phyloP scores from a whole-genome alignment of 2,113 vertebrate genomes.

The Numenius arquata region DNA sequence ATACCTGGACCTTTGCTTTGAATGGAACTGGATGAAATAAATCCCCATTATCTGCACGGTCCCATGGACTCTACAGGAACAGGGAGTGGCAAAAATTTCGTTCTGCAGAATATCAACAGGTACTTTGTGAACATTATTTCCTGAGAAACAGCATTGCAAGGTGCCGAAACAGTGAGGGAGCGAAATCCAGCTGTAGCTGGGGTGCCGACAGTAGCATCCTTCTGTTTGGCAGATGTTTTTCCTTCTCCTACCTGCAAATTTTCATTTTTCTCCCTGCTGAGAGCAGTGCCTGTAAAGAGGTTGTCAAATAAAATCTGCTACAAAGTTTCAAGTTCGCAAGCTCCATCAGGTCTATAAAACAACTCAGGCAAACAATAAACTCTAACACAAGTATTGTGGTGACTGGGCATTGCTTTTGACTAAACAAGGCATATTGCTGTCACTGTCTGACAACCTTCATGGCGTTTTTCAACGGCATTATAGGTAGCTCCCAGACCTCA shows the following conservation, averaged over 20 bases:
- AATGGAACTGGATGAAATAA: neutral
- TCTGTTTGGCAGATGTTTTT: fast-evolving
- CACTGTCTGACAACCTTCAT: neutral
- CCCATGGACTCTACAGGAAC: fast-evolving
- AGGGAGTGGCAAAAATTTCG: fast-evolving
- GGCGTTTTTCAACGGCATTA: neutral
- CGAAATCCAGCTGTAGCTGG: neutral
- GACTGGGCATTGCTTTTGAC: neutral
- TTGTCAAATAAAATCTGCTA: neutral
- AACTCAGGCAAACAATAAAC: neutral
- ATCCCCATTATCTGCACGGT: fast-evolving
- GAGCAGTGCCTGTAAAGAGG: neutral
- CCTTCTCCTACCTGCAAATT: neutral
- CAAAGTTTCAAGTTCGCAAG: neutral
- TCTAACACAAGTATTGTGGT: neutral
- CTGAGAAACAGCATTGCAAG: neutral
- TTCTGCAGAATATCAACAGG: neutral
- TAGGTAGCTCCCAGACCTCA: neutral
- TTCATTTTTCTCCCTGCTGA: neutral
- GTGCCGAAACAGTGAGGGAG: neutral
- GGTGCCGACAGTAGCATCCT: neutral
- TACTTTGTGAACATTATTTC: neutral
- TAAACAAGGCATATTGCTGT: neutral
- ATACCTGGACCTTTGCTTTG: neutral
- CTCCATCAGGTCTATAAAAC: neutral